Conservation (phyloP, 2,797 vertebrate species). For the Cuniculus paca region DNA sequence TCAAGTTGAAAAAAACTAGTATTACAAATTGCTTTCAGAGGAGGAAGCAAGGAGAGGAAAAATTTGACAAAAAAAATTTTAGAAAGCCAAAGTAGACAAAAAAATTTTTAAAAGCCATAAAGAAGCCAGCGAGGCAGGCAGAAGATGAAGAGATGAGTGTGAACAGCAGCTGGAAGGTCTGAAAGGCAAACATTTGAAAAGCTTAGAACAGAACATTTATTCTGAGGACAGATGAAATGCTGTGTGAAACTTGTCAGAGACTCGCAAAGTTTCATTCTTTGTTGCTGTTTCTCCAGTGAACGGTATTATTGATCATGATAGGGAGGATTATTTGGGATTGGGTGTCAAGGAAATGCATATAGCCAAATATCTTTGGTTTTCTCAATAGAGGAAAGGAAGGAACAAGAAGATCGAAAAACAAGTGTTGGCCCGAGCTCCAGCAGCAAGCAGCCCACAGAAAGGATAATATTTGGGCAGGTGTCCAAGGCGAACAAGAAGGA, state of each 20-base stretch:
- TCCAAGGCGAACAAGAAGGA: not conserved
- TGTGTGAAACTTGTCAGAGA: not conserved
- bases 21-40: not conserved
- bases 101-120: not conserved
- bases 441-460: not conserved
- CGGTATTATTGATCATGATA: not conserved
- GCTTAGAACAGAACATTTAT: conserved; percentile 43
- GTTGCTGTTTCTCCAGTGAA: not conserved
- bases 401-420: not conserved
- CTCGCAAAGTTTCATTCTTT: not conserved
- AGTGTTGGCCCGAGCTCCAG: not conserved
- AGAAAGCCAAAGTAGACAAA: not conserved
- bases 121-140: not conserved
- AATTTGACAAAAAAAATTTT: not conserved
- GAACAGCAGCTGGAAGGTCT: not conserved
- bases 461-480: not conserved
- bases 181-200: not conserved
- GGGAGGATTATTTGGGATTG: not conserved
- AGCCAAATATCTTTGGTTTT: not conserved
- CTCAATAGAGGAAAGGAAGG: not conserved
- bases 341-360: conserved; percentile 20
- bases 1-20: not conserved
- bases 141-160: not conserved
- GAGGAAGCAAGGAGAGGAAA: not conserved
- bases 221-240: not conserved